A percentile compares a stretch with the other conserved stretches of the same genome.
Evolutionary conservation across 2,113 vertebrate genomes (phyloP).

Genomic region (Mugil cephalus): DNA sequence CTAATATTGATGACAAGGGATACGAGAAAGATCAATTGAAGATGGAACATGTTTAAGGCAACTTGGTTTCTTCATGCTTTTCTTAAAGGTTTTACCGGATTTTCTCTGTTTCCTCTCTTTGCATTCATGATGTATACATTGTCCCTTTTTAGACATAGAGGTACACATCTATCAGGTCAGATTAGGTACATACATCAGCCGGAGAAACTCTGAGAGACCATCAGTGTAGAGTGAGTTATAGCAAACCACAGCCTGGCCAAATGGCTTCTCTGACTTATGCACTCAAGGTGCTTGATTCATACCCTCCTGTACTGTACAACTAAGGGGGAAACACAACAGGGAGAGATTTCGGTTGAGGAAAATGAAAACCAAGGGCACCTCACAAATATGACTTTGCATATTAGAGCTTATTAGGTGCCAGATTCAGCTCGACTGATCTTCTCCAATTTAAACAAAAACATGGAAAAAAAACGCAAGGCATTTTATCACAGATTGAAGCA

Average conservation of each 20-base stretch:
- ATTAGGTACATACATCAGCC: slow-evolving; percentile 27
- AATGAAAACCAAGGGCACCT: slow-evolving; percentile 15
- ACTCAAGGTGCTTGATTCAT: slow-evolving; percentile 54
- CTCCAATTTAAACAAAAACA: slow-evolving; percentile 25
- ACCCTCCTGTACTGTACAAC: background rate
- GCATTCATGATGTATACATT: slow-evolving; percentile 25
- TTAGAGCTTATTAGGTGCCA: slow-evolving; percentile 13
- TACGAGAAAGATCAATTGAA: no score
- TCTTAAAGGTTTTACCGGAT: no score
- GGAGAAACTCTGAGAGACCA: slow-evolving; percentile 36
- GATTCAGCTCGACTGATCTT: slow-evolving; percentile 6
- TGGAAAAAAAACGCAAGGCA: background rate
- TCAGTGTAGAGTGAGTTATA: slow-evolving; percentile 46
- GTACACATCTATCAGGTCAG: slow-evolving; percentile 45
- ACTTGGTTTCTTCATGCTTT: no score
- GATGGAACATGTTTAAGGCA: no score
- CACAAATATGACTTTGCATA: slow-evolving; percentile 12
- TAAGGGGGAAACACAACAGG: background rate
- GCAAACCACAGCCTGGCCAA: background rate
- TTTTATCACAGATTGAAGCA: no score
- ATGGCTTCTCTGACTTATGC: slow-evolving; percentile 12
- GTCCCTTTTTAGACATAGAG: slow-evolving; percentile 32
- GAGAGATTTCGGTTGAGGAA: slow-evolving; percentile 17
- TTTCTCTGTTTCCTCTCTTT: slow-evolving; percentile 20
- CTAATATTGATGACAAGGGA: no score